These are phyloP conservation scores for Chloropsis hardwickii DNA, from an alignment of 2,113 vertebrate genomes.

Conservation along the genomic window DNA sequence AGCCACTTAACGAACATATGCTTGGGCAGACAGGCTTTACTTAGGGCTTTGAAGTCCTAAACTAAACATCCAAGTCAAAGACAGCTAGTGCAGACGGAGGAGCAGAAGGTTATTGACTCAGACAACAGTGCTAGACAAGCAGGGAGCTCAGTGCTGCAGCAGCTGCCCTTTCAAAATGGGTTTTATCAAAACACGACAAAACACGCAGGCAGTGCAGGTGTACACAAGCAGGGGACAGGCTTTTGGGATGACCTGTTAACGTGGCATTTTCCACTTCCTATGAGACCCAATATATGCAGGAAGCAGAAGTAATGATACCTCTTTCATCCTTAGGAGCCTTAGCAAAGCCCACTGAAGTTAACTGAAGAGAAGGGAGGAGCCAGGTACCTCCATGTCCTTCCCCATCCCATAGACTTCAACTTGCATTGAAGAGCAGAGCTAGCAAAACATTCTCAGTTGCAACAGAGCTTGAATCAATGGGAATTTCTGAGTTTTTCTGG, in stretches of 20 bases:
- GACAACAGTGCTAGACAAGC: neutral
- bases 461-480: neutral
- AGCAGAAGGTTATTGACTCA: neutral
- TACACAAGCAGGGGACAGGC: no score
- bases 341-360: neutral
- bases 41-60: neutral
- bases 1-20: neutral
- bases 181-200: neutral
- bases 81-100: neutral
- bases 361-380: neutral
- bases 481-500: neutral
- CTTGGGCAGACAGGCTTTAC: neutral
- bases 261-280: rapidly evolving
- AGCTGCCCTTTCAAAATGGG: neutral
- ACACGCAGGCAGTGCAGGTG: rapidly evolving
- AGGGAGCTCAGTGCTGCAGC: neutral
- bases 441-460: neutral
- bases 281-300: neutral
- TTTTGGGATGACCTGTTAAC: neutral
- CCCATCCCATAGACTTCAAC: neutral
- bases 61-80: neutral
- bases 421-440: neutral
- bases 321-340: neutral
- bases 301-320: neutral
- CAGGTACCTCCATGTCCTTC: neutral